Percentiles rank a stretch among this genome's conserved stretches.
These are phyloP conservation scores for Iselma pallidipennis DNA, from an alignment of 2,888 invertebrate genomes.

Conservation along the genomic window DNA sequence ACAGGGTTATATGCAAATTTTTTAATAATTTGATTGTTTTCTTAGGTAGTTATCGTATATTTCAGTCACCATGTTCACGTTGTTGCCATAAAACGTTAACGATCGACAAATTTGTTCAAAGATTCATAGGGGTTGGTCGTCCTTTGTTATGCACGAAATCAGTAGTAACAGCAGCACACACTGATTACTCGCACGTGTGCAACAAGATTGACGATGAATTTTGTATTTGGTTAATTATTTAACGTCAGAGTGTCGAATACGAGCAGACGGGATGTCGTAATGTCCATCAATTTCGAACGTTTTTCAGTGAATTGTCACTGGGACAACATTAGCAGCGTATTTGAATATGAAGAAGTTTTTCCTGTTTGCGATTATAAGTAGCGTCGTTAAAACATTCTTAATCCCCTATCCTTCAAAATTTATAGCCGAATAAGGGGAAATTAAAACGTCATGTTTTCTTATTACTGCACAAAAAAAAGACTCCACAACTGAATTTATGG, in stretches of 20 bases:
- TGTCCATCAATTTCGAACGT: slow-evolving; percentile 15
- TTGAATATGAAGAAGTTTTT: slow-evolving; percentile 21
- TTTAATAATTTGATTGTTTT: no score
- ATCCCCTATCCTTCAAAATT: slow-evolving; percentile 34
- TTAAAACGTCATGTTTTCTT: slow-evolving; percentile 38
- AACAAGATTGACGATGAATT: slow-evolving; percentile 29
- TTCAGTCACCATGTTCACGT: slow-evolving; percentile 9
- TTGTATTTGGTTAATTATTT: slow-evolving; percentile 27
- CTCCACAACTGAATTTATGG: slow-evolving; percentile 19
- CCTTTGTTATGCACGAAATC: slow-evolving; percentile 16
- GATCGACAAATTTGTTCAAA: slow-evolving; percentile 28
- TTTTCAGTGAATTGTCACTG: slow-evolving; percentile 11
- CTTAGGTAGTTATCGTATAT: slow-evolving; percentile 16
- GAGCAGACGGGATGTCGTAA: slow-evolving; percentile 3
- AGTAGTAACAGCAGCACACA: slow-evolving; percentile 19
- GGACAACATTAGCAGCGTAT: background rate
- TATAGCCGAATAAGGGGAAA: slow-evolving; percentile 32
- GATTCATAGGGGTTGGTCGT: slow-evolving; percentile 26
- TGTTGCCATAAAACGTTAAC: slow-evolving; percentile 13
- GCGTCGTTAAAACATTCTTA: slow-evolving; percentile 32
- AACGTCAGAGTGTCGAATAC: background rate
- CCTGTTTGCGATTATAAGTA: slow-evolving; percentile 24
- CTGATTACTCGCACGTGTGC: slow-evolving; percentile 33
- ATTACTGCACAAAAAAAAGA: slow-evolving; percentile 14
- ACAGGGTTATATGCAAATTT: slow-evolving; percentile 42